Evolutionary conservation across 2,888 invertebrate species (phyloP).

Genomic region (Escarpia spicata): DNA sequence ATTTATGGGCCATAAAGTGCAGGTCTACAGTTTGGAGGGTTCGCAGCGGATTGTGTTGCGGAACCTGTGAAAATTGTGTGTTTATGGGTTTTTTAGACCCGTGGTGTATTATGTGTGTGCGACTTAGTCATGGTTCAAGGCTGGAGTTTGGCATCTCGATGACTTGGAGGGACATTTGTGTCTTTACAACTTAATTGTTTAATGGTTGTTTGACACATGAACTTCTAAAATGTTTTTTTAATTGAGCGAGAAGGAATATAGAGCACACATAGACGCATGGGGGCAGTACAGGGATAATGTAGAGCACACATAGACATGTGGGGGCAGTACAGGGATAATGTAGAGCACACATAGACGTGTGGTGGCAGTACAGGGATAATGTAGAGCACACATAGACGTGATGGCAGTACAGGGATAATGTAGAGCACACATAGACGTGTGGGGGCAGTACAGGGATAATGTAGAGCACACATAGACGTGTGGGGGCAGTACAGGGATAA

Average conservation of each 20-base stretch:
- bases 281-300: neutral
- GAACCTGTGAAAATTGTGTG: neutral
- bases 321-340: neutral
- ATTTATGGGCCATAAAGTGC: slow-evolving; percentile 6
- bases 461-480: no score
- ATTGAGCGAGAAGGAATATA: neutral
- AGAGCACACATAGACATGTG: neutral
- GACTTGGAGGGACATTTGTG: neutral
- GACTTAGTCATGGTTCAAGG: neutral
- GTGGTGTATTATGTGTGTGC: neutral
- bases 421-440: no score
- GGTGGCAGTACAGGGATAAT: no score
- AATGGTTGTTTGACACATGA: neutral
- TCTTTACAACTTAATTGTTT: neutral
- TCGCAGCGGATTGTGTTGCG: neutral
- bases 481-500: no score
- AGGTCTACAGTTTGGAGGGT: neutral
- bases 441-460: no score
- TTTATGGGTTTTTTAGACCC: neutral
- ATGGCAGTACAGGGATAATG: no score
- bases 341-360: no score
- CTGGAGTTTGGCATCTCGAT: neutral
- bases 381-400: no score
- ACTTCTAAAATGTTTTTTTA: neutral
- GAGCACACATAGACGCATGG: neutral